A percentile compares a stretch with the other conserved stretches of the same genome.
Evolutionary conservation across 2,113 vertebrate species (phyloP).

Genomic region (Campylomormyrus numenius): DNA sequence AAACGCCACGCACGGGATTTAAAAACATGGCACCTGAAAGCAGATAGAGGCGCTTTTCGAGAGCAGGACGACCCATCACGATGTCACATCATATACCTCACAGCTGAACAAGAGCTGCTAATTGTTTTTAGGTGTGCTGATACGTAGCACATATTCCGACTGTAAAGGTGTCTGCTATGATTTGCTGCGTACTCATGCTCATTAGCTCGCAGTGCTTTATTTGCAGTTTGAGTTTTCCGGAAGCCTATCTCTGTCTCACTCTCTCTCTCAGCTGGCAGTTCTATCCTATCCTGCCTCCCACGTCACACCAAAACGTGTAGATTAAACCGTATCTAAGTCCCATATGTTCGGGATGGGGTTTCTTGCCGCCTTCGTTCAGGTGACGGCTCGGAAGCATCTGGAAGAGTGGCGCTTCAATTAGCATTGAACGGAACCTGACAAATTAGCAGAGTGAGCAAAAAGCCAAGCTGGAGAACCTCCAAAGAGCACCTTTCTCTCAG

Average conservation of each 20-base stretch:
- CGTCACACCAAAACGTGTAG: constrained; percentile 21
- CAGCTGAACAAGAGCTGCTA: neutral
- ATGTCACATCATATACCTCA: neutral
- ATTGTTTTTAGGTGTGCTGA: constrained; percentile 38
- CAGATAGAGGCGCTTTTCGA: too few relatives aligned
- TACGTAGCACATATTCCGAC: constrained; percentile 51
- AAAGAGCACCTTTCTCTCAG: neutral
- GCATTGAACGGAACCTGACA: constrained; percentile 31
- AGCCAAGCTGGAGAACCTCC: neutral
- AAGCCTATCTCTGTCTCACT: neutral
- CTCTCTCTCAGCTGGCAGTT: neutral
- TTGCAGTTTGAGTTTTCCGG: neutral
- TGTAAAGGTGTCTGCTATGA: constrained; percentile 26
- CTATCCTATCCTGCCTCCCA: neutral
- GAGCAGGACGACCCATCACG: neutral
- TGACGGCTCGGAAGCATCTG: constrained; percentile 33
- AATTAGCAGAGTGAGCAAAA: constrained; percentile 8
- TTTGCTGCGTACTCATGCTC: neutral
- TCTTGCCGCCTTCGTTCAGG: constrained; percentile 25
- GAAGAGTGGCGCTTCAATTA: constrained; percentile 40
- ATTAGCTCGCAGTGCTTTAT: neutral
- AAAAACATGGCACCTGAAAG: neutral
- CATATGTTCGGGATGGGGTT: constrained; percentile 28
- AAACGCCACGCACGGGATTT: neutral
- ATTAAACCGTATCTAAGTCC: constrained; percentile 18